phyloP scores from a whole-genome alignment of 1,140 invertebrate genomes.

The Dreissena rostriformis region DNA sequence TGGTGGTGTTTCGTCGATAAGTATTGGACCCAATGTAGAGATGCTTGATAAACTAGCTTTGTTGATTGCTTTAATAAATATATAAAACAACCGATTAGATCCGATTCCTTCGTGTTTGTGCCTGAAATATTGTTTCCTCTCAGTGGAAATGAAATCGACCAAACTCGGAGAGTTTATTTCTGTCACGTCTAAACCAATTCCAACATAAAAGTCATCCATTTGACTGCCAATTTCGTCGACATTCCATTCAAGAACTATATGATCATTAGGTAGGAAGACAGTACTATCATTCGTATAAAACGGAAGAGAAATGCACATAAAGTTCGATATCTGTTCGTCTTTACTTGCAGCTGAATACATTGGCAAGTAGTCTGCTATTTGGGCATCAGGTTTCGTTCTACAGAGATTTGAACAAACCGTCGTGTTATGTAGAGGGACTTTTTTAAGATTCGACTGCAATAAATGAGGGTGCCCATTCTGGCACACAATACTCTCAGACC shows the following conservation, averaged over 20 bases:
- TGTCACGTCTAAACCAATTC: conserved; percentile 37
- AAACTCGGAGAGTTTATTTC: conserved; percentile 40
- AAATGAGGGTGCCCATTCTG: conserved; percentile 49
- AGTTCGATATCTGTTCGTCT: conserved; percentile 10
- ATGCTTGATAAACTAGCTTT: conserved; percentile 58
- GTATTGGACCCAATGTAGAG: conserved; percentile 56
- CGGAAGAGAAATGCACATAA: conserved; percentile 26
- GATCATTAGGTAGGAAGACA: conserved; percentile 57
- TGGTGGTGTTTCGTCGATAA: conserved; percentile 66
- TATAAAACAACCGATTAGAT: conserved; percentile 54
- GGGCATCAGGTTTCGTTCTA: background rate
- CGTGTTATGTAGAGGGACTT: conserved; percentile 15
- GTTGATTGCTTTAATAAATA: conserved; percentile 60
- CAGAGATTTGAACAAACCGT: conserved; percentile 7
- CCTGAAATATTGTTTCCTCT: conserved; percentile 15
- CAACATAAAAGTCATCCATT: conserved; percentile 54
- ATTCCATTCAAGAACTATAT: conserved; percentile 44
- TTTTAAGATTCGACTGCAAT: conserved; percentile 51
- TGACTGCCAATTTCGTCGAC: conserved; percentile 52
- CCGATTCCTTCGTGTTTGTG: conserved; percentile 52
- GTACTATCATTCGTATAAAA: conserved; percentile 1
- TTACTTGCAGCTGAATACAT: background rate
- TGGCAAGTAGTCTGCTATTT: background rate
- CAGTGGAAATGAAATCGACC: conserved; percentile 1
- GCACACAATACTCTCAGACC: conserved; percentile 34